Base-by-base conservation (phyloP, 64 coral and sea anemone genomes). In the Platygyra sinensis region DNA sequence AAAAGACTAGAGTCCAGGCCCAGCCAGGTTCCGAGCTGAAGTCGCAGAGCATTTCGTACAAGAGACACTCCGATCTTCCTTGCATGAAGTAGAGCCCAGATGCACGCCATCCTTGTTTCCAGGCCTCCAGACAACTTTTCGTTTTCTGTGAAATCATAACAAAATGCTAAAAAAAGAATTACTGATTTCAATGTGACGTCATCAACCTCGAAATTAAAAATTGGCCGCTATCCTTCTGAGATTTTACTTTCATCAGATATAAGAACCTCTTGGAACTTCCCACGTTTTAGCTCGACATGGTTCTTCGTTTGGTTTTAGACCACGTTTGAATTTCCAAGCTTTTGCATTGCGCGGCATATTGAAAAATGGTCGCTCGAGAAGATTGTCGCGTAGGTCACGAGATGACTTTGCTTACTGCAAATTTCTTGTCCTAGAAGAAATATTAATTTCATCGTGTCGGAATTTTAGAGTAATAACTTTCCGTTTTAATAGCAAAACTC, bases 1-100 rank as follows among this genome's bases (percentile, higher is more conserved):
- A 78, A 39, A 89, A 80, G 46, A 80, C 76, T 72, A 89, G 76
- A 36, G 88, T 89, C 62, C 76, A 80, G 24, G 76, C 88, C 42
- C 30, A 36, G 27, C 61, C n/a, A 2, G 77, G 62, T 51, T 89
- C 88, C n/a, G 88, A 79, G n/a, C 57, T 52, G 74, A 79, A 78
- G 62, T 89, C 88, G 64, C 88, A 89, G 62, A 80, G 80, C 36
- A 89, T 77, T 77, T 77, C 32, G 74, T 77, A 52, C 6, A 77
- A 42, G 36, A 77, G 74, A 77, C 74, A 77, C 74, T 77, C 74
- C 36, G 36, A 10, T 49, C 74, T 77, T 0, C 74, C 74, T 50
- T 42, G 31, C 20, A 77, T 77, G 36, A 77, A 10, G 74, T 77
- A 77, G 8, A 49, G 18, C 20, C 74, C 74, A 2, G 74, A 77